These are phyloP conservation scores for Tryphoninae sp. DNA, from an alignment of 2,888 invertebrate genomes.

Conservation along the genomic window DNA sequence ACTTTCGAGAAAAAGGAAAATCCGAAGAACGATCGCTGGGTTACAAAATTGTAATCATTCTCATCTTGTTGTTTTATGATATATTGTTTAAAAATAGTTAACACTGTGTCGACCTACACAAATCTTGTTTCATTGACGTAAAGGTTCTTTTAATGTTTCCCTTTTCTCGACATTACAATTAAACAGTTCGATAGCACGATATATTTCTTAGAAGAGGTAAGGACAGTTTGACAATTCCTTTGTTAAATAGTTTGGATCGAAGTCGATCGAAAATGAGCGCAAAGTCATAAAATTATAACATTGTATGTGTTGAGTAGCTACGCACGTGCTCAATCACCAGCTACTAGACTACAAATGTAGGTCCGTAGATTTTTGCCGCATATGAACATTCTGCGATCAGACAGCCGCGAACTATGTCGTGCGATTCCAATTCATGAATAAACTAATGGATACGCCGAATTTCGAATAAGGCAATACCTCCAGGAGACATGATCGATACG, in stretches of 20 bases:
- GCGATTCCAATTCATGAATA: conserved; percentile 72
- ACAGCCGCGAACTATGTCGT: conserved; percentile 58
- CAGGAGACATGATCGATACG: conserved; percentile 60
- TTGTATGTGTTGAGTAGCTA: neutral
- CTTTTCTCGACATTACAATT: too few relatives aligned
- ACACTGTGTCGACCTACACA: too few relatives aligned
- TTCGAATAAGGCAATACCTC: conserved; percentile 60
- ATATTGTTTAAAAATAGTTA: too few relatives aligned
- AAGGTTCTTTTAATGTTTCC: too few relatives aligned
- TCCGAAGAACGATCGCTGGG: neutral
- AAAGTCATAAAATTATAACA: too few relatives aligned
- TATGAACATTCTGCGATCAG: conserved; percentile 54
- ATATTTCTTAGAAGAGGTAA: too few relatives aligned
- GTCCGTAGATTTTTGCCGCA: conserved; percentile 1
- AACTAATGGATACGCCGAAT: conserved; percentile 66
- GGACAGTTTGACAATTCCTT: too few relatives aligned
- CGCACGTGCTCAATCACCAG: neutral
- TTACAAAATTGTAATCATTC: neutral
- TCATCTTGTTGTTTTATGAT: too few relatives aligned
- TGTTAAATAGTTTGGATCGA: too few relatives aligned
- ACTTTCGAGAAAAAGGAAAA: neutral
- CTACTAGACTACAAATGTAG: too few relatives aligned
- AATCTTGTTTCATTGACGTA: too few relatives aligned
- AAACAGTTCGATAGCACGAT: too few relatives aligned
- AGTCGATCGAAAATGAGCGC: conserved; percentile 5